Percentiles rank a stretch among this genome's conserved stretches.
Conservation (phyloP, 2,888 invertebrate species). For the Sussaba pulchella region DNA sequence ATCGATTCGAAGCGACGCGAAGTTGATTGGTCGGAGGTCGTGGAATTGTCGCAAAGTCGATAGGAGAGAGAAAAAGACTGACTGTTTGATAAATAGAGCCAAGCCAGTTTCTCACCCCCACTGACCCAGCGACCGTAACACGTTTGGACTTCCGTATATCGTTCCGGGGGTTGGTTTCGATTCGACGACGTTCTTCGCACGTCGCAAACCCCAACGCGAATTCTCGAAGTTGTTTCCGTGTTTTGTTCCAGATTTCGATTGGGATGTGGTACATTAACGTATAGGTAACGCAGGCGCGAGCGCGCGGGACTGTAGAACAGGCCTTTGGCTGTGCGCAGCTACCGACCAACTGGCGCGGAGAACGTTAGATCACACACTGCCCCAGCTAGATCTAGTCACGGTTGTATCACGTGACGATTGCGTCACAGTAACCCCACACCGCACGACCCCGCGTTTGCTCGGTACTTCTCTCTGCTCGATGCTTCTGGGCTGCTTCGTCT, state of each 20-base stretch:
- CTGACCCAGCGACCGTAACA: slow-evolving; percentile 79
- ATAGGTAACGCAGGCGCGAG: slow-evolving; percentile 39
- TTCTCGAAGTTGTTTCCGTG: too few relatives aligned
- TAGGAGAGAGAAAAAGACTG: slow-evolving; percentile 94
- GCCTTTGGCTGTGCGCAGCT: slow-evolving; percentile 62
- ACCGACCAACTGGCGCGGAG: slow-evolving; percentile 79
- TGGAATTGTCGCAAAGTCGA: slow-evolving; percentile 86
- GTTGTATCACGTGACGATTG: slow-evolving; percentile 83
- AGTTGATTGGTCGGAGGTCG: too few relatives aligned
- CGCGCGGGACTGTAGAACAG: slow-evolving; percentile 26
- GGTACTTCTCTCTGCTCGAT: slow-evolving; percentile 8
- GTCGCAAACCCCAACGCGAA: too few relatives aligned
- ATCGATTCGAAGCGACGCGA: too few relatives aligned
- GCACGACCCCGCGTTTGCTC: slow-evolving; percentile 53
- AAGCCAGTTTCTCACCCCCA: slow-evolving; percentile 90
- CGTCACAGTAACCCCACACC: slow-evolving; percentile 83
- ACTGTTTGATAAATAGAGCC: slow-evolving; percentile 87
- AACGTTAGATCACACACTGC: slow-evolving; percentile 82
- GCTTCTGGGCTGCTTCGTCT: slow-evolving; percentile 35
- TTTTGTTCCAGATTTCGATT: slow-evolving; percentile 13
- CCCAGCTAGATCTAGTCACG: slow-evolving; percentile 81
- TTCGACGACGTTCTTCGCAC: neutral
- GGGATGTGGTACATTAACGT: neutral
- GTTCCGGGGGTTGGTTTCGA: too few relatives aligned
- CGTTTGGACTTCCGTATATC: too few relatives aligned